A percentile compares a stretch with the other conserved stretches of the same genome.
Conservation (phyloP, 1,140 invertebrate genomes). For the Trigoniulus corallinus region DNA sequence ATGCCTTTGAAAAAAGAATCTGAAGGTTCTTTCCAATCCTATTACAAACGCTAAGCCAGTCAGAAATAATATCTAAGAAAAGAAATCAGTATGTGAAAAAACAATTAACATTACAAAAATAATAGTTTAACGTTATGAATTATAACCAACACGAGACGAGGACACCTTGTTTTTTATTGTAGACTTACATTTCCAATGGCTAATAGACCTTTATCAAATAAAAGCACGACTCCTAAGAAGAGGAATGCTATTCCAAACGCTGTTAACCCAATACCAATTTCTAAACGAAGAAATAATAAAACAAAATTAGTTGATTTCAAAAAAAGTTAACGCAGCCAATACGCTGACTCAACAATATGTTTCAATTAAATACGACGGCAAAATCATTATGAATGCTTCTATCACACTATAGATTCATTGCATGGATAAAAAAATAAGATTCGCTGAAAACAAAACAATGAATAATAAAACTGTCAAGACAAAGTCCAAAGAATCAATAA, state of each 20-base stretch:
- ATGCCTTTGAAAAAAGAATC: conserved; percentile 96
- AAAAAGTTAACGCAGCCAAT: too few species aligned
- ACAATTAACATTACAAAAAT: conserved; percentile 7
- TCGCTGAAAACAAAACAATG: too few species aligned
- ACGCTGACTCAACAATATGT: too few species aligned
- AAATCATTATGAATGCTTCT: too few species aligned
- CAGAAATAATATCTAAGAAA: conserved; percentile 78
- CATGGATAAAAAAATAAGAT: too few species aligned
- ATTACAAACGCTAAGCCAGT: conserved; percentile 89
- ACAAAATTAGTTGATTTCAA: too few species aligned
- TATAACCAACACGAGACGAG: background rate
- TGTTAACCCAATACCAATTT: conserved; percentile 93
- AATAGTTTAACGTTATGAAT: conserved; percentile 2
- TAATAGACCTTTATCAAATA: conserved; percentile 95
- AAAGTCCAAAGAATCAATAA: too few species aligned
- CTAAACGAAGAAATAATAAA: too few species aligned
- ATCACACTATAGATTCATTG: too few species aligned
- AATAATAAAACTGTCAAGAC: too few species aligned
- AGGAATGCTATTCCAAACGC: conserved; percentile 92
- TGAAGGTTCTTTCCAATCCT: conserved; percentile 82
- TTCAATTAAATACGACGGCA: too few species aligned
- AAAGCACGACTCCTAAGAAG: conserved; percentile 79
- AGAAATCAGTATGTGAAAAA: too few species aligned
- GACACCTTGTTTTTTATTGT: background rate
- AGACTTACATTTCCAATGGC: conserved; percentile 93